Conservation (phyloP, 1,140 invertebrate species). For the Linepithema humile region DNA sequence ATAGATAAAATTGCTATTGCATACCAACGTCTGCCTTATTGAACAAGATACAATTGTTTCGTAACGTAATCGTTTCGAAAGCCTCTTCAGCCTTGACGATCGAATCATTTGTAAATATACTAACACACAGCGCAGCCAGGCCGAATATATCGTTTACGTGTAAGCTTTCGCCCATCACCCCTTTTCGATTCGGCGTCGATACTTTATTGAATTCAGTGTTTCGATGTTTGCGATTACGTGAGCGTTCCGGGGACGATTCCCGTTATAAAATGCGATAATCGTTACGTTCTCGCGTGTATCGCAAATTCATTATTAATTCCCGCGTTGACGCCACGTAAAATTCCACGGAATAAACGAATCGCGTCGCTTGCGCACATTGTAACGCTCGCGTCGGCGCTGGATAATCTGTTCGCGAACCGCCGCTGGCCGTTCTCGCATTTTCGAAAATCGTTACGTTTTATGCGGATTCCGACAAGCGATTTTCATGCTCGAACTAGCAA, state of each 20-base stretch:
- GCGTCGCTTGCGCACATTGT: not conserved
- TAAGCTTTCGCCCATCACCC: not conserved
- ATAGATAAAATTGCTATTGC: not conserved
- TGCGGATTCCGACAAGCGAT: constrained; percentile 43
- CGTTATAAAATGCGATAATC: constrained; percentile 67
- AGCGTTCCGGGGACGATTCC: constrained; percentile 55
- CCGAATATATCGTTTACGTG: not conserved
- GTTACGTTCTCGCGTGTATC: not conserved
- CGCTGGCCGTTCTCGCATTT: constrained; percentile 18
- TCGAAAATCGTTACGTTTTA: constrained; percentile 58
- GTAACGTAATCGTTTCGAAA: not conserved
- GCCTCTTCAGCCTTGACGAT: constrained; percentile 6
- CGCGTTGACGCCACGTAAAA: constrained; percentile 59
- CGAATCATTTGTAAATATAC: not conserved
- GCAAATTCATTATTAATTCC: constrained; percentile 65
- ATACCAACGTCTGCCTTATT: not conserved
- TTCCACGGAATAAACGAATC: constrained; percentile 69
- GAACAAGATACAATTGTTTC: not conserved
- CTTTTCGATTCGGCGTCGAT: constrained; percentile 39
- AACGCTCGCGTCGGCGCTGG: not conserved
- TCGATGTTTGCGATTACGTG: constrained; percentile 61
- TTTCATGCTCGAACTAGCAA: constrained; percentile 44
- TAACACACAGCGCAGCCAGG: not conserved
- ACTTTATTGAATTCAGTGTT: constrained; percentile 59
- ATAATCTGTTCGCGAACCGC: constrained; percentile 50